Evolutionary conservation across 1,140 invertebrate species (phyloP), one percentile per base, ranked within the genome.

Genomic region (Linepithema humile): DNA sequence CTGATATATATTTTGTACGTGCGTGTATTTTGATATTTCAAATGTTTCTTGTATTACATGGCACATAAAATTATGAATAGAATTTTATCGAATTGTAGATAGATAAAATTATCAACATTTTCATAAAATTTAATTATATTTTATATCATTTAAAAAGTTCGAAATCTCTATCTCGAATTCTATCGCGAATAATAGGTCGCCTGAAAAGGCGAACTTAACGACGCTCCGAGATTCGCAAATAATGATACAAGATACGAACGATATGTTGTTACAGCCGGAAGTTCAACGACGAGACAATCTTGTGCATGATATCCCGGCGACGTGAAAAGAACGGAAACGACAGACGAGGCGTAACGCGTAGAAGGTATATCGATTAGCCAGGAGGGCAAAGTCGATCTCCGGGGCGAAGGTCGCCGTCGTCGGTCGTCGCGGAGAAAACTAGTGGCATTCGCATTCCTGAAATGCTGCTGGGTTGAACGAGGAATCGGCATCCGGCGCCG

Each of bases 381-480:
- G 6, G 15, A 12, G 38, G 48, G 40, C 75, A 85, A 85, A 85
- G 77, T 29, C 62, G 84, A 86, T 78, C 85, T 50, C 40, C 55
- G 29, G 64, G 35, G 29, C 62, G 74, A 74, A 83, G 69, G 73
- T 83, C 60, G 20, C 43, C 64, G 35, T 73, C 70, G 59, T 26
- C 70, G 48, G 45, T 35, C 50, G 82, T 55, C 29, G 62, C 59
- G 40, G 59, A 69, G 65, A 65, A 88, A 87, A 88, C 64, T n/a
- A 73, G 10, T 85, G 83, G 75, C 87, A 88, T 88, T 89, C 88
- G 90, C 91, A 91, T 93, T 92, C 91, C 90, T 86, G 90, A 92
- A 92, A 92, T 88, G 87, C 89, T 88, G 86, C 74, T 80, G 82
- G 64, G 85, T 91, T 85, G 83, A 83, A 78, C 87, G 85, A 80